phyloP scores from a whole-genome alignment of 2,797 vertebrate genomes.

The Myotis vivesi region DNA sequence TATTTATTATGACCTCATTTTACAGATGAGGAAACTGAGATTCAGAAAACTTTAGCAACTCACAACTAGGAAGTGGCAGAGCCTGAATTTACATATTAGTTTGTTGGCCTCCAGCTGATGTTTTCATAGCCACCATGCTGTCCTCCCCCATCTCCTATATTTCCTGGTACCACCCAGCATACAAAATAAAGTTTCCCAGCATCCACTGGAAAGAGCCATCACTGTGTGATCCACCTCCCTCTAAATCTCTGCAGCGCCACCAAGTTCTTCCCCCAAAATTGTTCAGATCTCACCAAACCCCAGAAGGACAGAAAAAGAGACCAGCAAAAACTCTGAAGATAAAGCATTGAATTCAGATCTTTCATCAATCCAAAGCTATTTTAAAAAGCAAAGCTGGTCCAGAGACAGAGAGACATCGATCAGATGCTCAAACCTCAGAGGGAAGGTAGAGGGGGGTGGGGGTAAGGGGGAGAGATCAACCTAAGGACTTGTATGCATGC shows the following conservation, averaged over 20 bases:
- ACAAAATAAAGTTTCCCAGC: neutral
- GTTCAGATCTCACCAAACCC: neutral
- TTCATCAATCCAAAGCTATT: slow-evolving; percentile 2
- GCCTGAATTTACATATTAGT: neutral
- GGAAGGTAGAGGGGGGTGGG: too few species aligned
- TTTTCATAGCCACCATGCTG: neutral
- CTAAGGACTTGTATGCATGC: too few species aligned
- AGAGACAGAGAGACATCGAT: too few species aligned
- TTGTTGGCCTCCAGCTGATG: neutral
- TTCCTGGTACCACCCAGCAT: neutral
- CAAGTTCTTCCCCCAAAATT: neutral
- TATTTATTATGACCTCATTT: neutral
- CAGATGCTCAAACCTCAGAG: too few species aligned
- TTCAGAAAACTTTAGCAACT: neutral
- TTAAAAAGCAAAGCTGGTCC: neutral
- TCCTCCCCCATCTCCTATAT: neutral
- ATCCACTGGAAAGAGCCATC: neutral
- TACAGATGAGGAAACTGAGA: slow-evolving; percentile 36
- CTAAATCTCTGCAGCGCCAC: neutral
- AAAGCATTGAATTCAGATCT: neutral
- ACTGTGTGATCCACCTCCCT: neutral
- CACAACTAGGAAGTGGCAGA: neutral
- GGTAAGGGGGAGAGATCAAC: too few species aligned
- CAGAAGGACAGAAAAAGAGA: neutral
- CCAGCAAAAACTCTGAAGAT: neutral